phyloP scores from a whole-genome alignment of 2,797 vertebrate species.

The Lagorchestes hirsutus region DNA sequence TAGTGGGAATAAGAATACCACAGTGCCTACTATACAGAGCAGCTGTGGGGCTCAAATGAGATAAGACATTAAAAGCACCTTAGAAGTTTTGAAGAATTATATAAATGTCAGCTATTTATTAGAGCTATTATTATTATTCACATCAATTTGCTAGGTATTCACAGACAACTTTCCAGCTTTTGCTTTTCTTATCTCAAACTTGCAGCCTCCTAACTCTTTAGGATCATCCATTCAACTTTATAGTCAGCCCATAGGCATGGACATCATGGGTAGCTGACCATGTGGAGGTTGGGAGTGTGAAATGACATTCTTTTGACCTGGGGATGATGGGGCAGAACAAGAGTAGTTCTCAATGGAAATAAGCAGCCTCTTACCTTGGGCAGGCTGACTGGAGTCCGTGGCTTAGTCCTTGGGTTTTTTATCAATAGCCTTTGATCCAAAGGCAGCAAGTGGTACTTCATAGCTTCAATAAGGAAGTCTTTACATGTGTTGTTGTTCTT shows the following conservation, averaged over 20 bases:
- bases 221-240: not conserved
- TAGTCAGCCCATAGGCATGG: constrained; percentile 10
- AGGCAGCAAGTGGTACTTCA: constrained; percentile 98
- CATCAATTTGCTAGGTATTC: not conserved
- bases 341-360: not conserved
- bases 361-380: constrained; percentile 90
- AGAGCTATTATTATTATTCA: not conserved
- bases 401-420: constrained; percentile 95
- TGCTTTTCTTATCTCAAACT: not conserved
- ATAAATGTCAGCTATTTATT: not conserved
- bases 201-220: not conserved
- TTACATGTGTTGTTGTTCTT: constrained; percentile 99
- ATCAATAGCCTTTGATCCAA: constrained; percentile 96
- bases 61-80: not conserved
- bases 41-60: not conserved
- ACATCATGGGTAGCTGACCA: not conserved
- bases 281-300: not conserved
- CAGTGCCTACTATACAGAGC: not conserved
- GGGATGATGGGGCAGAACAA: not conserved
- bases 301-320: not conserved
- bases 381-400: constrained; percentile 95
- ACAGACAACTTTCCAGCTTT: not conserved
- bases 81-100: not conserved
- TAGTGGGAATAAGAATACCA: not conserved
- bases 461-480: constrained; percentile 97